Conservation (phyloP, 2,888 invertebrate genomes). For the Electrophaes corylata region DNA sequence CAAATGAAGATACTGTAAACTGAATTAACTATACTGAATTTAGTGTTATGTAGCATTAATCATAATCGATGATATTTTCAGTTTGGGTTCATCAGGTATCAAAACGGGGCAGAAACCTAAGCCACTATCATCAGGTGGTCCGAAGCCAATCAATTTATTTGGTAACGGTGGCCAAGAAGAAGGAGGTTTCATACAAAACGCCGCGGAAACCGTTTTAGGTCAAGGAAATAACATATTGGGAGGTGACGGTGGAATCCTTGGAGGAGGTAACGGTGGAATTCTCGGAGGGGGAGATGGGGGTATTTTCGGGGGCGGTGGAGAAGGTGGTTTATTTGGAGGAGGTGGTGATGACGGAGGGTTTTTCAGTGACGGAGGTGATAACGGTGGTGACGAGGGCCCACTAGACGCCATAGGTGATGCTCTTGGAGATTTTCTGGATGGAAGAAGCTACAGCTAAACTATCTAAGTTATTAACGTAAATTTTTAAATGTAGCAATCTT, state of each 20-base stretch:
- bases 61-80: constrained; percentile 43
- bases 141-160: constrained; percentile 69
- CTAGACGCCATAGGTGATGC: constrained; percentile 72
- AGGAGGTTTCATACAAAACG: constrained; percentile 60
- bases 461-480: neutral
- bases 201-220: constrained; percentile 54
- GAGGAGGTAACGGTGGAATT: constrained; percentile 35
- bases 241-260: constrained; percentile 36
- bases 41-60: too few species aligned
- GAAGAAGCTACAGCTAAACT: constrained; percentile 43
- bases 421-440: constrained; percentile 68
- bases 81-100: constrained; percentile 72
- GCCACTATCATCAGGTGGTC: constrained; percentile 70
- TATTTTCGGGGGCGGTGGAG: constrained; percentile 36
- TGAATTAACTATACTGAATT: too few species aligned
- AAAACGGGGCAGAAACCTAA: constrained; percentile 76
- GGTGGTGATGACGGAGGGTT: constrained; percentile 42
- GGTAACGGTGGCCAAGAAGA: constrained; percentile 60
- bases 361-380: constrained; percentile 37
- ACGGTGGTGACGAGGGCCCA: constrained; percentile 60
- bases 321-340: constrained; percentile 33
- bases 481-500: constrained; percentile 14
- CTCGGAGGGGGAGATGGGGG: constrained; percentile 41
- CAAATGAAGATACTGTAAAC: too few species aligned
- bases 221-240: constrained; percentile 42